Evolutionary conservation across 2,888 invertebrate species (phyloP).

Genomic region (Callyntrura sp.): DNA sequence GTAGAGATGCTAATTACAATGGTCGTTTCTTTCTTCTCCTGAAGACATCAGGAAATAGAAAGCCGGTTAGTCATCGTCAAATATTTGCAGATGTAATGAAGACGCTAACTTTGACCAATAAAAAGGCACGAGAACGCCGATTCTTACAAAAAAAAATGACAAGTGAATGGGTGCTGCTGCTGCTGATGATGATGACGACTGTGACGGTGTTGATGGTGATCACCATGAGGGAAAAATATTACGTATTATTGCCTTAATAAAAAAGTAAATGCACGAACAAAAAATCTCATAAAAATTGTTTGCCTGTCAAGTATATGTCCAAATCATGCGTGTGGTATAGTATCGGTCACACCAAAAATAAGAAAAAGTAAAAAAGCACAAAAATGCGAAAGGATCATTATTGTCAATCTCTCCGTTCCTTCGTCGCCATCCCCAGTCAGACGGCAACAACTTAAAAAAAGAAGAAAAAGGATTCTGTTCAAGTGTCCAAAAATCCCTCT

Average conservation of each 20-base stretch:
- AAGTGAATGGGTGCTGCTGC: constrained; percentile 29
- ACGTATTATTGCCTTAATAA: not conserved
- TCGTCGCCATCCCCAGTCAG: not conserved
- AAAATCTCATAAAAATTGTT: constrained; percentile 6
- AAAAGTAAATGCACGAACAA: constrained; percentile 1
- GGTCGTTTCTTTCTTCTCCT: constrained; percentile 39
- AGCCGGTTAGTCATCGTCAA: constrained; percentile 59
- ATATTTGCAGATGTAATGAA: constrained; percentile 63
- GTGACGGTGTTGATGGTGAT: constrained; percentile 15
- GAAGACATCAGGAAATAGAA: constrained; percentile 70
- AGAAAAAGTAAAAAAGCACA: constrained; percentile 11
- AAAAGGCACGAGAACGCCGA: constrained; percentile 6
- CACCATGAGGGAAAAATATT: not conserved
- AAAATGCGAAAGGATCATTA: constrained; percentile 55
- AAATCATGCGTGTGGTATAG: constrained; percentile 16
- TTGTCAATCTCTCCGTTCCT: not conserved
- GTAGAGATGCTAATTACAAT: constrained; percentile 15
- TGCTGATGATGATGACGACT: not conserved
- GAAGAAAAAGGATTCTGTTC: not conserved
- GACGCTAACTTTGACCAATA: constrained; percentile 43
- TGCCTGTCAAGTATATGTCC: not conserved
- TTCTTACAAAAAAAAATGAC: not conserved
- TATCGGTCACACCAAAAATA: constrained; percentile 2
- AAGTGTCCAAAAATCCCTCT: not conserved
- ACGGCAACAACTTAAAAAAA: not conserved